Evolutionary conservation across 2,888 invertebrate species (phyloP), one percentile per base, ranked within the genome.

Genomic region (Dendrolimus houi): DNA sequence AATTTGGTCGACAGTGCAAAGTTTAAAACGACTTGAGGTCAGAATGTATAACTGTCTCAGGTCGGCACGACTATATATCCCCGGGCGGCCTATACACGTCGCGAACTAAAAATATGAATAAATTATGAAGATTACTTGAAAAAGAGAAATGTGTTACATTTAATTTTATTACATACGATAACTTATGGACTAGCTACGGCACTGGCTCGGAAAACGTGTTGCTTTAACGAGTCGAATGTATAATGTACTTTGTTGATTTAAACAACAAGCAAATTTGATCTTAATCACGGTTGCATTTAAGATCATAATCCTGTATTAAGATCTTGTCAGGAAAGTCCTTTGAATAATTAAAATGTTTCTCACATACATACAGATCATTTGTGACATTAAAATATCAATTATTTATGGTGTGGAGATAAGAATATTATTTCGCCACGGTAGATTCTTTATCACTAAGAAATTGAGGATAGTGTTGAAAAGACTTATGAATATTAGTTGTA

Each of bases 71-170:
- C 47, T 12, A 7, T 70, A 69, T 70, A 71, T 77, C 83, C 79
- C 59, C 77, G 64, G 84, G 84, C 83, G 81, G 81, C 78, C 83
- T 77, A 79, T 79, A 78, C 80, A 79, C 81, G 81, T 81, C 81
- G 84, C 85, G 65, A 83, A 83, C 87, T 87, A 85, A 89, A 89
- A 89, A 87, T 86, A 80, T 83, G 79, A 83, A 87, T 89, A 89
- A 88, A 87, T 88, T 87, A 88, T 87, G 80, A 87, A 89, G 87
- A 89, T 89, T 87, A 88, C 83, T 84, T 83, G 88, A 86, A 87
- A 89, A 89, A 87, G 88, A 89, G 86, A 88, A 89, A 90, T 88
- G 87, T 88, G 88, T 85, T 88, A 88, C 88, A 90, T 89, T 90
- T 89, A 88, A 90, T 89, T 89, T 90, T 90, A 89, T 90, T 90